Percentiles rank a stretch among this genome's conserved stretches.
These are phyloP conservation scores for Heteromurus nitidus DNA, from an alignment of 2,888 invertebrate species.

Conservation along the genomic window DNA sequence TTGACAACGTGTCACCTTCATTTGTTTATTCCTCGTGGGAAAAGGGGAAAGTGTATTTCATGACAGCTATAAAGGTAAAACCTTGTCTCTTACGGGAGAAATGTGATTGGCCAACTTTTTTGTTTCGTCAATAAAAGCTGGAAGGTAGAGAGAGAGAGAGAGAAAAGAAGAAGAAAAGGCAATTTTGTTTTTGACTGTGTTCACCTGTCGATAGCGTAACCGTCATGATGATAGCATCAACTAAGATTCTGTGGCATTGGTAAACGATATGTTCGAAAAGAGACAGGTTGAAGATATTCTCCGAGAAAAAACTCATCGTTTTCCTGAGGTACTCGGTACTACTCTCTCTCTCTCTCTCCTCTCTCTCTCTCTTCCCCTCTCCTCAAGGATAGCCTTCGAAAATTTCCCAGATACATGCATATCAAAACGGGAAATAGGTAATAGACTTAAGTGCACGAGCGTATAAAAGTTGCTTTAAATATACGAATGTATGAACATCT, in stretches of 20 bases:
- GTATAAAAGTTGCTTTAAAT: constrained; percentile 5
- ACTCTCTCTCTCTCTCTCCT: too few species aligned
- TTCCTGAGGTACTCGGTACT: too few species aligned
- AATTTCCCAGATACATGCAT: too few species aligned
- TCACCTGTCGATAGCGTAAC: constrained; percentile 51
- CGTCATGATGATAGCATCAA: constrained; percentile 11
- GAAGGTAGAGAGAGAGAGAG: not conserved
- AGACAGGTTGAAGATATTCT: not conserved
- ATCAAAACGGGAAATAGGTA: too few species aligned
- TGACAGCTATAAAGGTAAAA: not conserved
- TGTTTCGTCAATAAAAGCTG: constrained; percentile 2
- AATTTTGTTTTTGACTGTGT: constrained; percentile 49
- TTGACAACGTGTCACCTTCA: constrained; percentile 58
- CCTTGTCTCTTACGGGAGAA: not conserved
- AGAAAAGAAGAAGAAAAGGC: constrained; percentile 46
- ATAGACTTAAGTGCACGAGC: too few species aligned
- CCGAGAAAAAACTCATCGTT: too few species aligned
- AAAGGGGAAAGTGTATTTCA: not conserved
- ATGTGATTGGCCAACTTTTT: constrained; percentile 53
- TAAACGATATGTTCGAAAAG: constrained; percentile 13
- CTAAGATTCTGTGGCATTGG: not conserved
- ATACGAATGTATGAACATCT: not conserved
- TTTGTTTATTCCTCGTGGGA: constrained; percentile 32
- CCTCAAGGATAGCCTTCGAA: too few species aligned
- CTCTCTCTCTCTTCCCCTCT: too few species aligned